Conservation (phyloP, 2,113 vertebrate genomes). For the Nannospalax galili region DNA sequence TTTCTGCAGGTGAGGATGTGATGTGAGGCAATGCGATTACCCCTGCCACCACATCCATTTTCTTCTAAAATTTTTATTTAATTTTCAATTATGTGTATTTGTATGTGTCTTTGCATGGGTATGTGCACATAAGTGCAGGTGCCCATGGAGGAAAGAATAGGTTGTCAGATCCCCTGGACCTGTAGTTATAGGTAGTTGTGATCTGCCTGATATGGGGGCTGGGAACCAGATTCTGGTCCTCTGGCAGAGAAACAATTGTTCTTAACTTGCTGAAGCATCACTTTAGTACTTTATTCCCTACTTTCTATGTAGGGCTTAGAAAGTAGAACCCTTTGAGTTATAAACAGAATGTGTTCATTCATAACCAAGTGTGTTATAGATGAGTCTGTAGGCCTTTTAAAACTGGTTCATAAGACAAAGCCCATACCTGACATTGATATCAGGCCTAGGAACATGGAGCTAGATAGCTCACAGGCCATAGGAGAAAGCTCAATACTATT, state of each 20-base stretch:
- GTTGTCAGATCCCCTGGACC: background rate
- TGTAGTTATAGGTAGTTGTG: background rate
- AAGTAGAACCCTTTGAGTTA: background rate
- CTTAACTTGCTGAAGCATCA: background rate
- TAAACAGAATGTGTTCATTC: background rate
- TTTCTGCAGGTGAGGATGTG: background rate
- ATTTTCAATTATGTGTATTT: background rate
- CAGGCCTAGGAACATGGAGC: too few species aligned
- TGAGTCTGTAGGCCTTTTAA: background rate
- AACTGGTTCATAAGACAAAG: background rate
- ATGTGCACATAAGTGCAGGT: background rate
- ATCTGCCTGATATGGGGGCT: background rate
- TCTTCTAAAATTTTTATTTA: too few species aligned
- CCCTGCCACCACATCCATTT: too few species aligned
- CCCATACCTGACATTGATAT: too few species aligned
- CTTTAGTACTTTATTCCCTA: too few species aligned
- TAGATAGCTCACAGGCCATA: too few species aligned
- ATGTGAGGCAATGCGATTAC: background rate
- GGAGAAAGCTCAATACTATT: too few species aligned
- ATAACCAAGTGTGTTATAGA: background rate
- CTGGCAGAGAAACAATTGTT: background rate
- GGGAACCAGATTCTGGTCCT: background rate
- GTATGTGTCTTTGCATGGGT: background rate
- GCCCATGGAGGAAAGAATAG: background rate
- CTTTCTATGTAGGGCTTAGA: background rate